Evolutionary conservation across 92 coral and sea anemone genomes (phyloP).

Genomic region (Muricea muricata): DNA sequence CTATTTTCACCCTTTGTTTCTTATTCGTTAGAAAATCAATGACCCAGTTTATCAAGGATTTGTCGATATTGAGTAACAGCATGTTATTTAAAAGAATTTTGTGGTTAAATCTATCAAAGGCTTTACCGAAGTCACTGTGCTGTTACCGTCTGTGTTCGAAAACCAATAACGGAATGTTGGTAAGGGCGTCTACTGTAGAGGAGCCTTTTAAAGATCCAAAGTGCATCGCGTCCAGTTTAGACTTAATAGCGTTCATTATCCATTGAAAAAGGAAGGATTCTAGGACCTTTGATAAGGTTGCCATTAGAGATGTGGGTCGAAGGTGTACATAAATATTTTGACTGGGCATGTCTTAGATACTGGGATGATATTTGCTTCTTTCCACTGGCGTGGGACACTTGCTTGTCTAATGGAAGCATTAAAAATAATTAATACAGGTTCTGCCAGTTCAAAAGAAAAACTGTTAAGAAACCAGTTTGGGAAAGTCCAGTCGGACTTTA

Average conservation of each 20-base stretch:
- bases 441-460: not conserved
- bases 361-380: conserved; percentile 33
- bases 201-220: conserved; percentile 40
- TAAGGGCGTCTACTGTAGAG: conserved; percentile 29
- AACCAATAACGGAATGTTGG: conserved; percentile 20
- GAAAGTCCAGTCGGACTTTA: not conserved
- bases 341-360: conserved; percentile 29
- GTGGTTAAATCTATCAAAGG: conserved; percentile 21
- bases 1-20: conserved; percentile 23
- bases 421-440: conserved; percentile 36
- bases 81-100: conserved; percentile 12
- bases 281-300: conserved; percentile 26
- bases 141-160: conserved; percentile 27
- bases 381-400: conserved; percentile 33
- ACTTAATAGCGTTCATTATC: conserved; percentile 14
- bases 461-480: conserved; percentile 32
- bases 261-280: conserved; percentile 25
- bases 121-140: conserved; percentile 31
- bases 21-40: conserved; percentile 39
- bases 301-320: conserved; percentile 35
- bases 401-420: conserved; percentile 41
- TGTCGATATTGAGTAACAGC: not conserved
- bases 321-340: conserved; percentile 20
- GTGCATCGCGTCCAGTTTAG: conserved; percentile 17
- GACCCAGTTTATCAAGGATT: conserved; percentile 37